Base-by-base conservation (phyloP, 2,797 vertebrate species). In the Discoglossus pictus region DNA sequence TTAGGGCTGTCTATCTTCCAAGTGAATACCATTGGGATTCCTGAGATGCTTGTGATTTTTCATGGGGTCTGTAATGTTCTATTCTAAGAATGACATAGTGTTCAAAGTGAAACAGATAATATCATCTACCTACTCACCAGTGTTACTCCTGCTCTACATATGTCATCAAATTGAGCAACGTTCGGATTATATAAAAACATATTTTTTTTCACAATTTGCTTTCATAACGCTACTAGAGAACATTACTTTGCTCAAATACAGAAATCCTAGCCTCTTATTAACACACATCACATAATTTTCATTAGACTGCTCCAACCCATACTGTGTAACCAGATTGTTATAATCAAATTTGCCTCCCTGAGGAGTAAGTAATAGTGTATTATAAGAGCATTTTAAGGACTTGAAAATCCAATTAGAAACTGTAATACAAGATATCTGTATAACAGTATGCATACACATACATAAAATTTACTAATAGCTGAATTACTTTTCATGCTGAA, bases 31-130 rank as follows among this genome's bases (percentile, higher is more conserved):
- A 77, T 66, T 77, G 78, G 59, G 85, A 91, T 93, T 88, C 87
- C 82, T 91, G 54, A 86, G 83, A 91, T 90, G 67, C 69, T 83
- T 90, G 73, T 78, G 69, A 88, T 93, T 70, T 72, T 80, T 88
- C 70, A 73, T 74, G 59, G 76, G 81, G 80, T 86, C 79, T 84
- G 79, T 83, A 83, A 83, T 88, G 71, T 68, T 71, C 65, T 82
- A 83, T 77, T 80, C 75, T 76, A 83, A 82, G 80, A 88, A 85
- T 80, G 80, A 74, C 75, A 66, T 74, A 76, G 67, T 83, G 54
- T 83, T 76, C 67, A 73, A 18, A 48, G 59, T 59, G 65, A 68
- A 55, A 64, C 56, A 69, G 56, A 31, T 7, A 74, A 75, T 64
- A 55, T 44, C 78, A 55, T 18, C 61, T 59, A 56, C 74, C 74